Conservation (phyloP, 1,140 invertebrate species). For the Bombus soroeensis region DNA sequence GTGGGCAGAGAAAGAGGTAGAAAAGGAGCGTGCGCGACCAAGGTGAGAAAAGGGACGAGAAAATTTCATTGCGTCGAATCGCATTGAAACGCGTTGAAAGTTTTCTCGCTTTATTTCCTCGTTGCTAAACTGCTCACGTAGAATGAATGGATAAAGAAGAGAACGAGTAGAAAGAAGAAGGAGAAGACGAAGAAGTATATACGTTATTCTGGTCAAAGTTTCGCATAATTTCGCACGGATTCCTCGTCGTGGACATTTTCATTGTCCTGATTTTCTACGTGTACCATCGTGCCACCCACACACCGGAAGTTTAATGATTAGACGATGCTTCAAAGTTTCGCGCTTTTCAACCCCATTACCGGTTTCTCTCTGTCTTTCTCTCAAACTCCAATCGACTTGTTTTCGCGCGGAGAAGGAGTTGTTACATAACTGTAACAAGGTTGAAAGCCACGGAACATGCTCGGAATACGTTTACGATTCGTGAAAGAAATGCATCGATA, state of each 20-base stretch:
- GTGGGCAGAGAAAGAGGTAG: neutral
- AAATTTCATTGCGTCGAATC: constrained; percentile 49
- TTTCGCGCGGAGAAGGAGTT: constrained; percentile 5
- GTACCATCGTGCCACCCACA: neutral
- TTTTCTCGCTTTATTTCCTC: constrained; percentile 63
- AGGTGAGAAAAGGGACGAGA: neutral
- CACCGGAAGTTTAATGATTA: constrained; percentile 58
- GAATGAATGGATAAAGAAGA: constrained; percentile 66
- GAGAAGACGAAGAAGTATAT: neutral
- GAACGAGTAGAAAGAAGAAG: neutral
- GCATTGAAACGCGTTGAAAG: constrained; percentile 63
- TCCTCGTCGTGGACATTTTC: constrained; percentile 24
- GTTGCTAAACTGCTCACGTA: constrained; percentile 65
- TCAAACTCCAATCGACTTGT: constrained; percentile 20
- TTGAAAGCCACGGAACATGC: constrained; percentile 61
- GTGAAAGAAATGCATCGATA: constrained; percentile 16
- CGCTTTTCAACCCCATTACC: constrained; percentile 40
- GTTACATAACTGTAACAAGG: constrained; percentile 66
- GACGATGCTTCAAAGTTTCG: constrained; percentile 64
- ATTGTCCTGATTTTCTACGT: constrained; percentile 2
- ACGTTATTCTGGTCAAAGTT: constrained; percentile 42
- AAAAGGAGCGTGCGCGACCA: neutral
- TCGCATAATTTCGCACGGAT: constrained; percentile 59
- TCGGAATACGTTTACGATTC: constrained; percentile 54
- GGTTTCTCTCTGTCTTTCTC: neutral